These are phyloP conservation scores for Aurelia sp. DNA, from an alignment of 30 jellyfish, hydroid and myxozoan genomes.

Conservation along the genomic window DNA sequence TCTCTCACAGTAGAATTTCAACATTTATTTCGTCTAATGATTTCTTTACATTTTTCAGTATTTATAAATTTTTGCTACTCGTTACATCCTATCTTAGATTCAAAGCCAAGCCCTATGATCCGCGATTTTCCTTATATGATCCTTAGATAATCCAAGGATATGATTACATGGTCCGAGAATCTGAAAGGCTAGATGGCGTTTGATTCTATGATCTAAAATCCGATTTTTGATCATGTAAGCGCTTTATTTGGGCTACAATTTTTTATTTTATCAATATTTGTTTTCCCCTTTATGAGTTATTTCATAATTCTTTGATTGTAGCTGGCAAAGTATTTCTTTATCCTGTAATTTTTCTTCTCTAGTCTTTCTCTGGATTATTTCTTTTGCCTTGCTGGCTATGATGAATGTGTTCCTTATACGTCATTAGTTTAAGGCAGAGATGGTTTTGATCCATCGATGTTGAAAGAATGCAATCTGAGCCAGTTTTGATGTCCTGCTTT, in stretches of 20 bases:
- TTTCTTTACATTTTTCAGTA: background rate
- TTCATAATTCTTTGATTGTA: too few relatives aligned
- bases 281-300: too few relatives aligned
- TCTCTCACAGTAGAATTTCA: background rate
- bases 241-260: too few relatives aligned
- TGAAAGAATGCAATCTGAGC: background rate
- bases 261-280: background rate
- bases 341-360: background rate
- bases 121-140: conserved; percentile 77
- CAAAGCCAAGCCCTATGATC: conserved; percentile 26
- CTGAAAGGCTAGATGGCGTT: conserved; percentile 23
- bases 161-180: conserved; percentile 76
- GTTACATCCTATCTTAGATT: background rate
- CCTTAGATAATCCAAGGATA: conserved; percentile 43
- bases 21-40: background rate
- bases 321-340: too few relatives aligned
- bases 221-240: too few relatives aligned
- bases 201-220: too few relatives aligned
- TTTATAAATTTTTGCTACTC: background rate
- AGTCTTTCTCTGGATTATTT: background rate
- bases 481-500: background rate
- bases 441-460: background rate
- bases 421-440: conserved; percentile 64
- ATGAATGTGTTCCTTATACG: conserved; percentile 4
- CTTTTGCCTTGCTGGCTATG: conserved; percentile 24